phyloP scores from a whole-genome alignment of 1,140 invertebrate species.

The Brachionus koreanus region DNA sequence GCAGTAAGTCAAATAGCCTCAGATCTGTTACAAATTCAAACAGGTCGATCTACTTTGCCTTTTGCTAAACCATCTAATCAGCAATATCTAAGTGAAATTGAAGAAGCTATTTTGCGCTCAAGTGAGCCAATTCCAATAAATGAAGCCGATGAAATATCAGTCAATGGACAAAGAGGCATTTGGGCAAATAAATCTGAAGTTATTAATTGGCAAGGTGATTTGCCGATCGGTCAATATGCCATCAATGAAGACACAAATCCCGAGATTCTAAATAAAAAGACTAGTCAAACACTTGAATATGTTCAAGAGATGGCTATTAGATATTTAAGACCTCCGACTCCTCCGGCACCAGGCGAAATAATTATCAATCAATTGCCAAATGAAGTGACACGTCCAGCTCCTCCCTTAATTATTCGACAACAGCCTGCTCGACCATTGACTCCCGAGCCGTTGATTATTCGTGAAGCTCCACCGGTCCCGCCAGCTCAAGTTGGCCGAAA shows the following conservation, averaged over 20 bases:
- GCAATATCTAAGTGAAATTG: neutral
- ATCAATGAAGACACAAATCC: slow-evolving; percentile 26
- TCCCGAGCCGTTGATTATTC: neutral
- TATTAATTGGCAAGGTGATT: neutral
- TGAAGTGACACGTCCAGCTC: neutral
- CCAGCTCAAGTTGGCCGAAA: neutral
- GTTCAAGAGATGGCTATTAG: slow-evolving; percentile 31
- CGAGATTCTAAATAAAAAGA: neutral
- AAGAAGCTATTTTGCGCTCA: neutral
- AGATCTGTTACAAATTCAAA: neutral
- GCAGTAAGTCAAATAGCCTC: slow-evolving; percentile 26
- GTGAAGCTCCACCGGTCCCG: neutral
- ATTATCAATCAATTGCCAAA: slow-evolving; percentile 25
- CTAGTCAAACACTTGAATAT: neutral
- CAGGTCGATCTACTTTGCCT: neutral
- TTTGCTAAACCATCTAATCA: neutral
- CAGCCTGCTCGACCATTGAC: slow-evolving; percentile 8
- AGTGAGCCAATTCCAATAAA: neutral
- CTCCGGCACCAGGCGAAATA: neutral
- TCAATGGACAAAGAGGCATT: neutral
- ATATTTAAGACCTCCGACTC: slow-evolving; percentile 32
- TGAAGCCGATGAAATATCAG: neutral
- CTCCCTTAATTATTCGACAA: slow-evolving; percentile 23
- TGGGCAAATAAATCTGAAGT: neutral
- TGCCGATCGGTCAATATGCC: neutral